phyloP scores from a whole-genome alignment of 2,113 vertebrate species.

The Prionailurus viverrinus region DNA sequence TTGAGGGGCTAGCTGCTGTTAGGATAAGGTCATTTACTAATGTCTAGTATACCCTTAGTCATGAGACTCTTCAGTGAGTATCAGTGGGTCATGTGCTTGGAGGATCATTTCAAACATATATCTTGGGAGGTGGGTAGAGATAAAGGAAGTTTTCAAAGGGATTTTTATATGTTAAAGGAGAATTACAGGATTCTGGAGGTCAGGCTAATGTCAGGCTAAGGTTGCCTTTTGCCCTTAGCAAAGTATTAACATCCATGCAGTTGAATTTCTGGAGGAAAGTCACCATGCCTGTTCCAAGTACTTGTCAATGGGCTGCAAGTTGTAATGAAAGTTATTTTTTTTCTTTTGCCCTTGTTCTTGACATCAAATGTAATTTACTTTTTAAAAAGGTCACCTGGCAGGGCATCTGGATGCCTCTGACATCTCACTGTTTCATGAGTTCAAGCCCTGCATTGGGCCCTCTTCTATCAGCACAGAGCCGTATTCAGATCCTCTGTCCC shows the following conservation, averaged over 20 bases:
- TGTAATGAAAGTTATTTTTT: not conserved
- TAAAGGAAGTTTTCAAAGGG: not conserved
- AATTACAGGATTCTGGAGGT: not conserved
- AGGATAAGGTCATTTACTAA: not conserved
- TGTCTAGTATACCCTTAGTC: not conserved
- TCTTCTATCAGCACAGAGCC: too few relatives aligned
- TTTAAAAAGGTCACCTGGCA: not conserved
- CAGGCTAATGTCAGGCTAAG: not conserved
- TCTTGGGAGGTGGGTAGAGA: not conserved
- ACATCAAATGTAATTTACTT: not conserved
- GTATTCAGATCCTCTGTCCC: too few relatives aligned
- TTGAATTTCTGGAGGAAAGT: not conserved
- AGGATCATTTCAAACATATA: not conserved
- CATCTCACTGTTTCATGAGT: too few relatives aligned
- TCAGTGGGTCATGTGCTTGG: not conserved
- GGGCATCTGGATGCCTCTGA: too few relatives aligned
- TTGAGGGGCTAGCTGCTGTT: not conserved
- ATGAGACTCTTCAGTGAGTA: not conserved
- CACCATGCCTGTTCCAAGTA: not conserved
- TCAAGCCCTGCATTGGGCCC: too few relatives aligned
- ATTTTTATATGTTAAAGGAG: not conserved
- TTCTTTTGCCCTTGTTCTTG: not conserved
- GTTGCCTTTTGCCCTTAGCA: not conserved
- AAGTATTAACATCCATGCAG: not conserved
- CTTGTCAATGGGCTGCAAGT: not conserved